Conservation (phyloP, 2,113 vertebrate genomes). For the Alectura lathami region DNA sequence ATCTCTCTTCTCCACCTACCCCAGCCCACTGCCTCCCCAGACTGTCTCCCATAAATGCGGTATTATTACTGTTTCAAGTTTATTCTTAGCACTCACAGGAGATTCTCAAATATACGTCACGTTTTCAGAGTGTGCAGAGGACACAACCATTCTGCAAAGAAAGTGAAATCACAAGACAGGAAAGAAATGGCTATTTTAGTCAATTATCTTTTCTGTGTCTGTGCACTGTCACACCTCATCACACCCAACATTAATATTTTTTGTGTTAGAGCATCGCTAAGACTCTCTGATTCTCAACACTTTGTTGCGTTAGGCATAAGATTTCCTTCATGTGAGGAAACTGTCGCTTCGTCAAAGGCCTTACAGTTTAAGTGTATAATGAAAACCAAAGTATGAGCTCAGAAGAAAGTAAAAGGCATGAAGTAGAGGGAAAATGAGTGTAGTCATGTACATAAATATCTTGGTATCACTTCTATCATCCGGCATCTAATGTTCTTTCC, state of each 20-base stretch:
- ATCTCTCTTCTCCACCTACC: neutral
- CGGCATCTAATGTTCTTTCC: neutral
- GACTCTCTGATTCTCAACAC: neutral
- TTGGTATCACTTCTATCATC: neutral
- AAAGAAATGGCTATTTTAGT: neutral
- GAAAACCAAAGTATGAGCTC: neutral
- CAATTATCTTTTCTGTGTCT: neutral
- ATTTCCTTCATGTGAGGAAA: neutral
- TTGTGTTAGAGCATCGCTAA: neutral
- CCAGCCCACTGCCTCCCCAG: neutral
- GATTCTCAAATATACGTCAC: neutral
- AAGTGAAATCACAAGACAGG: neutral
- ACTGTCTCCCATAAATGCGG: neutral
- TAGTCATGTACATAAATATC: neutral
- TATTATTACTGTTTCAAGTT: neutral
- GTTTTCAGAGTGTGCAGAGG: neutral
- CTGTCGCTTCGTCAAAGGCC: neutral
- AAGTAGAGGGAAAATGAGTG: neutral
- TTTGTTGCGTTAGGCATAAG: neutral
- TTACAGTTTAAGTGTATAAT: neutral
- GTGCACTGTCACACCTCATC: neutral
- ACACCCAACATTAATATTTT: neutral
- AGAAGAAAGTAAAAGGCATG: neutral
- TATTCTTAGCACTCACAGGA: neutral
- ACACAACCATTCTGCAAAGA: neutral